Evolutionary conservation across 1,140 invertebrate species (phyloP), one percentile per base, ranked within the genome.

Genomic region (Leptinotarsa defecta): DNA sequence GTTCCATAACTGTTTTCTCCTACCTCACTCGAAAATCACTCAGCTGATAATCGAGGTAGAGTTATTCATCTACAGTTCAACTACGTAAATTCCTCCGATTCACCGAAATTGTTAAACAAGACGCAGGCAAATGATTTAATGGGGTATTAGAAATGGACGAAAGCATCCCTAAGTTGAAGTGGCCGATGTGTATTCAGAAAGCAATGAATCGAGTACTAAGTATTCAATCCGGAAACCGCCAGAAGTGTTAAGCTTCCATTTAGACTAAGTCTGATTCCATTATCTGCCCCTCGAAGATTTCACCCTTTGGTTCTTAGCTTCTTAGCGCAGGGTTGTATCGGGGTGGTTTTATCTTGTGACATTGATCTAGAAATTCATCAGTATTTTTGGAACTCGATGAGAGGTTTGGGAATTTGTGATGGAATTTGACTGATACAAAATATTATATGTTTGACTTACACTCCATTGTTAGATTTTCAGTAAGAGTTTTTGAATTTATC

Each of bases 191-290:
- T 81, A 81, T 81, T 80, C 78, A 79, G 79, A 82, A 82, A 80
- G 81, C 80, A 81, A 81, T 81, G 81, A 81, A 80, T 79, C 77
- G 79, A 80, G 74, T 78, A 79, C 77, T 82, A 81, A 82, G 80
- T 80, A 80, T 80, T 79, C 78, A 82, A 82, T 82, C 81, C 81
- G 78, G 77, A 81, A 82, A 82, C 81, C 81, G 74, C 81, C 73
- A 78, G 75, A 82, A 82, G 80, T 82, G 81, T 81, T 82, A 82
- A 82, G 81, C 80, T 78, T 79, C 81, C 81, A 82, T 82, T 82
- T 82, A 81, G 78, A 81, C 77, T 82, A 80, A 82, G 78, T 82
- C 81, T 82, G 80, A 82, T 82, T 82, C 81, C 81, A 82, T 82
- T 82, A 82, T 82, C 81, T 76, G 75, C 76, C 80, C 80, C 76